Evolutionary conservation across 2,888 invertebrate species (phyloP).

Genomic region (Adineta ricciae): DNA sequence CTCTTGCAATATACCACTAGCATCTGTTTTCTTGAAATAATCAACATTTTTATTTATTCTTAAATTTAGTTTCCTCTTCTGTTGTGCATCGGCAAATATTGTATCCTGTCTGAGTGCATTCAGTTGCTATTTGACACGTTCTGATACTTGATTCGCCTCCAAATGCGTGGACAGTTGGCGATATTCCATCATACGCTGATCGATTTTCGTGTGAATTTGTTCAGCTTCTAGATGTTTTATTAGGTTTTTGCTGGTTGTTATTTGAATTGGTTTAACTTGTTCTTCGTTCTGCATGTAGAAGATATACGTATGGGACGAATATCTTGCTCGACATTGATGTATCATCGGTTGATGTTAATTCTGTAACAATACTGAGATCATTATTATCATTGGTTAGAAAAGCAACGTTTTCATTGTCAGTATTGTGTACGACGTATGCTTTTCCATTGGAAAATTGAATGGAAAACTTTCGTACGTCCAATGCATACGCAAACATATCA

Average conservation of each 20-base stretch:
- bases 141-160: slow-evolving; percentile 24
- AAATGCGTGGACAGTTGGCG: slow-evolving; percentile 20
- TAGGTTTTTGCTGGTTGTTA: neutral
- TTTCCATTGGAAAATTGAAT: slow-evolving; percentile 21
- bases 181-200: slow-evolving; percentile 29
- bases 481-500: slow-evolving; percentile 29
- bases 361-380: too few relatives aligned
- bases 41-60: slow-evolving; percentile 28
- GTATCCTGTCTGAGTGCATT: slow-evolving; percentile 27
- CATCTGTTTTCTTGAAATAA: slow-evolving; percentile 25
- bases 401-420: slow-evolving; percentile 22
- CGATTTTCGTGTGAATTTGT: slow-evolving; percentile 26
- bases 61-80: slow-evolving; percentile 20
- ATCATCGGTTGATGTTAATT: too few relatives aligned
- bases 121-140: slow-evolving; percentile 24
- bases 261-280: slow-evolving; percentile 23
- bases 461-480: slow-evolving; percentile 15
- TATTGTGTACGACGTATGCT: slow-evolving; percentile 14
- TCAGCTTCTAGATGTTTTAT: slow-evolving; percentile 19
- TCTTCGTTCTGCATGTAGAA: slow-evolving; percentile 20
- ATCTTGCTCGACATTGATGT: too few relatives aligned
- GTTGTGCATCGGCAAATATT: slow-evolving; percentile 21
- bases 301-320: neutral
- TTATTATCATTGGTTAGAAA: too few relatives aligned
- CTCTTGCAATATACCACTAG: too few relatives aligned